A percentile compares a stretch with the other conserved stretches of the same genome.
phyloP scores from a whole-genome alignment of 2,888 invertebrate species.

The Nebria salina region DNA sequence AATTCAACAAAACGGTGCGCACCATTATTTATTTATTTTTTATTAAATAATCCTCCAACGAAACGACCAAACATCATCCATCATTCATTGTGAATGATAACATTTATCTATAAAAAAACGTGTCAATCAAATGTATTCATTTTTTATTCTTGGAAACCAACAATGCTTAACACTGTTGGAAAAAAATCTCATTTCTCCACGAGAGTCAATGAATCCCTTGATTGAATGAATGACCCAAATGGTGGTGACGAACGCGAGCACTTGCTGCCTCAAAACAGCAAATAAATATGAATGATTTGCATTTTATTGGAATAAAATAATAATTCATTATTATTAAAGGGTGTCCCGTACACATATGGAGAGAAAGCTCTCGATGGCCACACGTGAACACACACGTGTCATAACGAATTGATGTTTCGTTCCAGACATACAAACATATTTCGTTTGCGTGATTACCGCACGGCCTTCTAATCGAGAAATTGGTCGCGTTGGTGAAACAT shows the following conservation, averaged over 20 bases:
- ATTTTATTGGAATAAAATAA: not conserved
- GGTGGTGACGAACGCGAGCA: too few species aligned
- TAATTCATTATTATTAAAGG: not conserved
- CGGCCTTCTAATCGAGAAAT: not conserved
- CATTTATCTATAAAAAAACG: not conserved
- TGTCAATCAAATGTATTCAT: not conserved
- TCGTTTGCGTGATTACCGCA: not conserved
- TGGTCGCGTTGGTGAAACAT: not conserved
- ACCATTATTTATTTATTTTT: not conserved
- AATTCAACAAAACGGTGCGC: too few species aligned
- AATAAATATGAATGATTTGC: not conserved
- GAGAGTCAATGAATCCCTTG: not conserved
- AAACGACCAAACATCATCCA: not conserved
- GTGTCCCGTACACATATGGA: not conserved
- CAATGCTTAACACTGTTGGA: not conserved
- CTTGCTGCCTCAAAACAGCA: too few species aligned
- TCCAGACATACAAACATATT: too few species aligned
- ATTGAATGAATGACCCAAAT: too few species aligned
- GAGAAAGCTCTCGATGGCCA: not conserved
- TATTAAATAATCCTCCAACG: too few species aligned
- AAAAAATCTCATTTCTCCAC: not conserved
- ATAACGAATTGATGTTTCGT: too few species aligned
- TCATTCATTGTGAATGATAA: constrained; percentile 9
- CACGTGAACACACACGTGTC: not conserved
- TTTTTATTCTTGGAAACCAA: not conserved